phyloP scores from a whole-genome alignment of 1,140 invertebrate species.

The Druon quercuslanigerum region DNA sequence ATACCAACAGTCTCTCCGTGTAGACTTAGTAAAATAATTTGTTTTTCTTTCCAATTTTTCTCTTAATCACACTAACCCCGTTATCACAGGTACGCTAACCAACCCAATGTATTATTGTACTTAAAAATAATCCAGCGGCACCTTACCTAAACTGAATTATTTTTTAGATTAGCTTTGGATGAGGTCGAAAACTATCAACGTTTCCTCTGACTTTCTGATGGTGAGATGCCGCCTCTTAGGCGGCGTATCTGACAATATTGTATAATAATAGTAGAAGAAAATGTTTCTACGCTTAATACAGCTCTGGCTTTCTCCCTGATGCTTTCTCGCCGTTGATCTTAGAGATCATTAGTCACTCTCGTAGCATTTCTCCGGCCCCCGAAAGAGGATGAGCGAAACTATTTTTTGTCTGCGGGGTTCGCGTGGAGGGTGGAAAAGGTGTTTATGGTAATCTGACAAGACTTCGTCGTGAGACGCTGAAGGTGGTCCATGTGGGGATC shows the following conservation, averaged over 20 bases:
- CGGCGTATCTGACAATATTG: slow-evolving; percentile 1
- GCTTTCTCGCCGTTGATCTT: slow-evolving; percentile 15
- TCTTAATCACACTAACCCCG: no score
- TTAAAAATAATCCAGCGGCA: no score
- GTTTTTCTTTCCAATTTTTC: no score
- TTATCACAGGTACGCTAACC: no score
- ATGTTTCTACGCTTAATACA: slow-evolving; percentile 21
- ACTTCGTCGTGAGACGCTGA: slow-evolving; percentile 1
- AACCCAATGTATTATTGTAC: no score
- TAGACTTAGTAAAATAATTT: no score
- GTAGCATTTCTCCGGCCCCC: slow-evolving; percentile 18
- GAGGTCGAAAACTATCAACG: background rate
- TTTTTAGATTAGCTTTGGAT: no score
- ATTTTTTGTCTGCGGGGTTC: slow-evolving; percentile 24
- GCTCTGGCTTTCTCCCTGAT: slow-evolving; percentile 8
- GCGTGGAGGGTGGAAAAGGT: slow-evolving; percentile 3
- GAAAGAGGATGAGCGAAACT: slow-evolving; percentile 25
- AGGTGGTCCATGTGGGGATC: slow-evolving; percentile 24
- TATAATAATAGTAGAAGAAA: slow-evolving; percentile 12
- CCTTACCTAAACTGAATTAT: no score
- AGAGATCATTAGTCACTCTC: slow-evolving; percentile 26
- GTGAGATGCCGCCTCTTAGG: background rate
- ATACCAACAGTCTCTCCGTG: no score
- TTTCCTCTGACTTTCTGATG: background rate
- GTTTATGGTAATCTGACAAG: slow-evolving; percentile 26